Evolutionary conservation across 2,113 vertebrate genomes (phyloP).

Genomic region (Melanostigma gelatinosum): DNA sequence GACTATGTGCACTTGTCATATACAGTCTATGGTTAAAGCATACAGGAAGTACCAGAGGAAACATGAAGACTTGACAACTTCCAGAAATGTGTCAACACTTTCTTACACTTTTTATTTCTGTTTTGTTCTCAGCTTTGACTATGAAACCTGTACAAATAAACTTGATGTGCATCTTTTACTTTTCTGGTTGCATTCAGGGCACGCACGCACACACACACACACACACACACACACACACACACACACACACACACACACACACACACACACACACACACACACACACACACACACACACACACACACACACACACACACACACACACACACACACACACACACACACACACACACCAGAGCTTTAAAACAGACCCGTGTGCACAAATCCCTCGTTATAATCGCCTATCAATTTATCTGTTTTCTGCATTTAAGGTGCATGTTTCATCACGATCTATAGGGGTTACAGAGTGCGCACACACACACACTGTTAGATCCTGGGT

Average conservation of each 20-base stretch:
- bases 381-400: slow-evolving; percentile 52
- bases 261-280: slow-evolving; percentile 12
- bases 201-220: neutral
- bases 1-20: too few species aligned
- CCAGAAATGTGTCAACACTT: neutral
- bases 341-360: slow-evolving; percentile 9
- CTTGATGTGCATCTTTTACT: neutral
- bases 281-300: slow-evolving; percentile 12
- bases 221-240: neutral
- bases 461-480: slow-evolving; percentile 30
- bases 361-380: slow-evolving; percentile 40
- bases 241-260: neutral
- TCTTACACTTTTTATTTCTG: too few species aligned
- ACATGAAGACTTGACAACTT: neutral
- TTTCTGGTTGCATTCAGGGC: neutral
- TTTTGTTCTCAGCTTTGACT: too few species aligned
- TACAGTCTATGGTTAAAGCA: too few species aligned
- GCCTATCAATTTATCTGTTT: slow-evolving; percentile 59
- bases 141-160: neutral
- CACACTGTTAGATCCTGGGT: too few species aligned
- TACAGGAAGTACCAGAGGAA: too few species aligned
- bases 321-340: too few species aligned
- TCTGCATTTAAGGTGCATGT: slow-evolving; percentile 60
- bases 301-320: slow-evolving; percentile 14
- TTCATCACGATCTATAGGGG: slow-evolving; percentile 55